Percentiles rank a stretch among this genome's conserved stretches.
These are phyloP conservation scores for Dorcus hopei DNA, from an alignment of 2,888 invertebrate genomes.

Conservation along the genomic window DNA sequence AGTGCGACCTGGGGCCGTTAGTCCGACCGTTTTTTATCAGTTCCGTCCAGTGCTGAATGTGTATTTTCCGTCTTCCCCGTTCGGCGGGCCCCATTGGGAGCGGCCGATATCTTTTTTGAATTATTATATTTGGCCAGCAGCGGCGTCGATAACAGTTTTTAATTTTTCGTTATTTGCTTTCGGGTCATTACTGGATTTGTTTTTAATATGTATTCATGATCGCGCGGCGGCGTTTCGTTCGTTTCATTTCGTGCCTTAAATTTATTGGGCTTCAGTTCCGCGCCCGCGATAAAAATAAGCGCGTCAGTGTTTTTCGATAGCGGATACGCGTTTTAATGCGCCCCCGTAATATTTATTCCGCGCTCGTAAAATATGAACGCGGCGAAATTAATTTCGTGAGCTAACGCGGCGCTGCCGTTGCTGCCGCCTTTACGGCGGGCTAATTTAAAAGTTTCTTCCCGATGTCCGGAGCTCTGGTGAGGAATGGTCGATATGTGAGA, in stretches of 20 bases:
- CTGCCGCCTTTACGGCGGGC: neutral
- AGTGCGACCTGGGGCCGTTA: no score
- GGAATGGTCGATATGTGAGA: slow-evolving; percentile 11
- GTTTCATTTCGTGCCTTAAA: neutral
- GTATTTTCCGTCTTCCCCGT: neutral
- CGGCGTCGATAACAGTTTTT: slow-evolving; percentile 10
- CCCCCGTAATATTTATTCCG: no score
- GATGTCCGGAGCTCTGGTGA: neutral
- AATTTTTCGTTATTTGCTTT: slow-evolving; percentile 15
- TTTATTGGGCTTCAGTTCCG: neutral
- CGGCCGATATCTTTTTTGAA: neutral
- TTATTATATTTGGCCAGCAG: neutral
- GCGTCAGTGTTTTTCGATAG: neutral
- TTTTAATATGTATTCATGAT: slow-evolving; percentile 10
- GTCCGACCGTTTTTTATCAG: neutral
- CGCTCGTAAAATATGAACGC: no score
- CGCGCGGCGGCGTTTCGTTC: neutral
- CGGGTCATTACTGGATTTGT: slow-evolving; percentile 15
- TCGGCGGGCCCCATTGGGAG: neutral
- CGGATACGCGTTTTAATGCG: no score
- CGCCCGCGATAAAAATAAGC: slow-evolving; percentile 2
- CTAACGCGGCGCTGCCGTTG: neutral
- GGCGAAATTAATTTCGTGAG: neutral
- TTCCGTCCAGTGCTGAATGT: neutral
- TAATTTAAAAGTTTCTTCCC: slow-evolving; percentile 16